Conservation (phyloP, 1,140 invertebrate species). For the Calliphora vicina region DNA sequence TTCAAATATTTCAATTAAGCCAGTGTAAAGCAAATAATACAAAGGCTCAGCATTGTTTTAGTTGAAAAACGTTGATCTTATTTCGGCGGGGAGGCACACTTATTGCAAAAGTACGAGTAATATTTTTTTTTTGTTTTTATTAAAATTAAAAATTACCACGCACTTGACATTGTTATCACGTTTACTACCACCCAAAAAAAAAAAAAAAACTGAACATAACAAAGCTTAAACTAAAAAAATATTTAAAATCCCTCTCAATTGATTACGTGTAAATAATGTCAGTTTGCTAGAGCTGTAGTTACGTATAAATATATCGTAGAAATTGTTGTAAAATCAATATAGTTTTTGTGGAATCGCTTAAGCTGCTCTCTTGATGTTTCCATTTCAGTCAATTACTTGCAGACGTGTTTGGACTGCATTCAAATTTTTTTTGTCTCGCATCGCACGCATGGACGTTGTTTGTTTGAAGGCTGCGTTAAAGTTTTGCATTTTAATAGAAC, state of each 20-base stretch:
- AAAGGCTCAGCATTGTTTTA: not conserved
- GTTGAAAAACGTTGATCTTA: not conserved
- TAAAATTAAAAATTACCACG: slow-evolving; percentile 9
- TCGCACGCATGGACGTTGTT: not conserved
- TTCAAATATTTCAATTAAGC: not conserved
- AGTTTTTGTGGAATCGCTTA: too few species aligned
- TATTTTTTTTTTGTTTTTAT: not conserved
- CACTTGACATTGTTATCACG: slow-evolving; percentile 33
- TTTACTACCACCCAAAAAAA: not conserved
- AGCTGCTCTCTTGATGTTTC: not conserved
- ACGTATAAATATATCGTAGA: too few species aligned
- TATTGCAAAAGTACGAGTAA: not conserved
- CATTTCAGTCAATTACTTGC: not conserved
- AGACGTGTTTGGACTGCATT: slow-evolving; percentile 28
- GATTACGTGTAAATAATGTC: not conserved
- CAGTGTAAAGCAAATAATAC: not conserved
- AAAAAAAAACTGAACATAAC: not conserved
- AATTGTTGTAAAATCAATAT: too few species aligned
- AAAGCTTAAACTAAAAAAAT: not conserved
- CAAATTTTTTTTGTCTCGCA: not conserved
- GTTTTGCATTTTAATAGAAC: slow-evolving; percentile 35
- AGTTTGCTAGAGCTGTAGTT: too few species aligned
- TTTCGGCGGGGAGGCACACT: not conserved
- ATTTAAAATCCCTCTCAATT: not conserved
- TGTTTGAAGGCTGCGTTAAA: not conserved